Conservation (phyloP, 1,140 invertebrate genomes). For the Rhyacophila brunnea region DNA sequence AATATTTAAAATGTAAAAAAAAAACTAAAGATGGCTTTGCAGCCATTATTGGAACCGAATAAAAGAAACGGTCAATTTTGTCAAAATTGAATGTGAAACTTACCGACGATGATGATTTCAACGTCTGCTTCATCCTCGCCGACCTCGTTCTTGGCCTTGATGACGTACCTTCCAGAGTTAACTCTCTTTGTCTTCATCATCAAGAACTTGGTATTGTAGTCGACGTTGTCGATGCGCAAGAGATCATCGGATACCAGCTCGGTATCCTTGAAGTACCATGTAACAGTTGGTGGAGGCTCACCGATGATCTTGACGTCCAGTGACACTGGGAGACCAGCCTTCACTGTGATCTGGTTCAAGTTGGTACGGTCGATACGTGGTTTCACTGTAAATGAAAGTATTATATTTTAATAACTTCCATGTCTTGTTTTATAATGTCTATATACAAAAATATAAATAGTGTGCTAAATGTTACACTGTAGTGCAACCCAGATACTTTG, state of each 20-base stretch:
- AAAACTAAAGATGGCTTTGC: no score
- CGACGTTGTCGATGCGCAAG: slow-evolving; percentile 78
- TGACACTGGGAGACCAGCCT: slow-evolving; percentile 87
- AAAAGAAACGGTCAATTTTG: no score
- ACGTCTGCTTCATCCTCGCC: slow-evolving; percentile 93
- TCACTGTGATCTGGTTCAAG: slow-evolving; percentile 78
- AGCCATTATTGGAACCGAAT: no score
- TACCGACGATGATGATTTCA: slow-evolving; percentile 80
- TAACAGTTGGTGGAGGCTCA: slow-evolving; percentile 89
- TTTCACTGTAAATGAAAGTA: slow-evolving; percentile 70
- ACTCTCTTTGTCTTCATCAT: slow-evolving; percentile 76
- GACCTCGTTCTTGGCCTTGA: slow-evolving; percentile 89
- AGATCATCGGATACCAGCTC: slow-evolving; percentile 67
- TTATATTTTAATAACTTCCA: slow-evolving; percentile 28
- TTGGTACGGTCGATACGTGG: slow-evolving; percentile 91
- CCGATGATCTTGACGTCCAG: slow-evolving; percentile 92
- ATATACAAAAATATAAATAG: no score
- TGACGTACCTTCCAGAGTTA: slow-evolving; percentile 89
- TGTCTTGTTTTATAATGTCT: no score
- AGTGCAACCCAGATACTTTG: no score
- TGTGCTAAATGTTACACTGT: no score
- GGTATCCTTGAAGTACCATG: slow-evolving; percentile 84
- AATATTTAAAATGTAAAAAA: no score
- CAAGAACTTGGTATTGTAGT: slow-evolving; percentile 89
- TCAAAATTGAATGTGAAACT: no score